phyloP scores from a whole-genome alignment of 2,888 invertebrate genomes.

The Erebia epiphron region DNA sequence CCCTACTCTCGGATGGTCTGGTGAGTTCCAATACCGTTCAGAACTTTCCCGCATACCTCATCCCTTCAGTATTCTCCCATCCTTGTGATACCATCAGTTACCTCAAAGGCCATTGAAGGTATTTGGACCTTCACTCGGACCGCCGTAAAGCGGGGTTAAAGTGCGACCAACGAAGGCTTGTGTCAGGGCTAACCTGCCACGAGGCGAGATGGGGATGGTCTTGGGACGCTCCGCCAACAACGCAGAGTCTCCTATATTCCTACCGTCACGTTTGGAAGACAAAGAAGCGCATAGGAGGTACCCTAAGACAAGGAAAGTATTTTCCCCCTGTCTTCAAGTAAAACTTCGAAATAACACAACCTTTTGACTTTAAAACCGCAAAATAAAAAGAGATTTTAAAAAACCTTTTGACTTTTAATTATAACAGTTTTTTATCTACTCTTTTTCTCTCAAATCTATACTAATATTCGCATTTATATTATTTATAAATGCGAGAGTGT shows the following conservation, averaged over 20 bases:
- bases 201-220: constrained; percentile 12
- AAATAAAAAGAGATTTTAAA: too few species aligned
- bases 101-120: constrained; percentile 16
- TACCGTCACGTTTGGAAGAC: constrained; percentile 24
- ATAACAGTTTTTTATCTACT: too few species aligned
- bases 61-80: background rate
- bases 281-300: constrained; percentile 26
- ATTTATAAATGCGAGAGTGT: too few species aligned
- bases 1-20: constrained; percentile 13
- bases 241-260: constrained; percentile 19
- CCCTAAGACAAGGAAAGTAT: constrained; percentile 10
- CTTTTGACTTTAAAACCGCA: too few species aligned
- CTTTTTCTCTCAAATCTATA: too few species aligned
- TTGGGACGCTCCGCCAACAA: constrained; percentile 15
- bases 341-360: too few species aligned
- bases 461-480: too few species aligned
- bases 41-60: background rate
- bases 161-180: constrained; percentile 23
- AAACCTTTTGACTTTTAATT: too few species aligned
- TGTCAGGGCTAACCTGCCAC: background rate
- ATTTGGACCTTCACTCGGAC: background rate
- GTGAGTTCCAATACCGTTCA: constrained; percentile 8
- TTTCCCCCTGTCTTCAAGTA: background rate
- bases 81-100: constrained; percentile 12
- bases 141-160: constrained; percentile 12